phyloP scores from a whole-genome alignment of 1,140 invertebrate genomes.

The Bathynomus jamesi region DNA sequence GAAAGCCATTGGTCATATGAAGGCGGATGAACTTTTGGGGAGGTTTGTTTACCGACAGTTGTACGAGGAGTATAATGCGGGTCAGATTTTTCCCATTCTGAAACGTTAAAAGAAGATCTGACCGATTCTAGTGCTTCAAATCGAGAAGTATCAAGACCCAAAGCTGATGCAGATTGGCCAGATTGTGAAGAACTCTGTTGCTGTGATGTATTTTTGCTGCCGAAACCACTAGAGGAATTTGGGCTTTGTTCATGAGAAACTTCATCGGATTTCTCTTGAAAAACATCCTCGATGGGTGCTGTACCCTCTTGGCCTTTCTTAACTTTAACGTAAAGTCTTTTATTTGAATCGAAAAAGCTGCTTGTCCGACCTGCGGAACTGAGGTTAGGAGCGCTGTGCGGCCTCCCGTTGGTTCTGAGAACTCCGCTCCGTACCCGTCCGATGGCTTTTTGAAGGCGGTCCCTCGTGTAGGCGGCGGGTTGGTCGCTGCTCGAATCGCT shows the following conservation, averaged over 20 bases:
- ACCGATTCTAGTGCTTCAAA: conserved; percentile 51
- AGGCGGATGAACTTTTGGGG: conserved; percentile 32
- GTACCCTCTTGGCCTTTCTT: conserved; percentile 4
- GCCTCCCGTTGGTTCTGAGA: conserved; percentile 36
- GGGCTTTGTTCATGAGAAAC: conserved; percentile 72
- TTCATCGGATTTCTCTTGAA: conserved; percentile 51
- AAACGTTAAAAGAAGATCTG: conserved; percentile 59
- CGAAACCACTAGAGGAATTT: conserved; percentile 71
- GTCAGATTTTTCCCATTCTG: conserved; percentile 46
- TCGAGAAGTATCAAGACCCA: conserved; percentile 56
- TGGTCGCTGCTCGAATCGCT: conserved; percentile 39
- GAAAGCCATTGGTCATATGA: conserved; percentile 35
- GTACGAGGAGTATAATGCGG: background rate
- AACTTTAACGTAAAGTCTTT: conserved; percentile 11
- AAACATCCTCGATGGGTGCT: conserved; percentile 16
- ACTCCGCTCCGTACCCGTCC: conserved; percentile 42
- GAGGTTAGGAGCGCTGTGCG: conserved; percentile 32
- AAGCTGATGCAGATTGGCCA: conserved; percentile 37
- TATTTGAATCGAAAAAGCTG: background rate
- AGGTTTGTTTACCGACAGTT: background rate
- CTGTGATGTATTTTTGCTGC: conserved; percentile 81
- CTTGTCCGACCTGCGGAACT: conserved; percentile 19
- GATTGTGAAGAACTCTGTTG: conserved; percentile 60
- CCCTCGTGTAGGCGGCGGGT: conserved; percentile 44
- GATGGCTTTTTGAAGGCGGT: conserved; percentile 45